A percentile compares a stretch with the other conserved stretches of the same genome.
phyloP scores from a whole-genome alignment of 1,140 invertebrate genomes.

The Lucilia cuprina region DNA sequence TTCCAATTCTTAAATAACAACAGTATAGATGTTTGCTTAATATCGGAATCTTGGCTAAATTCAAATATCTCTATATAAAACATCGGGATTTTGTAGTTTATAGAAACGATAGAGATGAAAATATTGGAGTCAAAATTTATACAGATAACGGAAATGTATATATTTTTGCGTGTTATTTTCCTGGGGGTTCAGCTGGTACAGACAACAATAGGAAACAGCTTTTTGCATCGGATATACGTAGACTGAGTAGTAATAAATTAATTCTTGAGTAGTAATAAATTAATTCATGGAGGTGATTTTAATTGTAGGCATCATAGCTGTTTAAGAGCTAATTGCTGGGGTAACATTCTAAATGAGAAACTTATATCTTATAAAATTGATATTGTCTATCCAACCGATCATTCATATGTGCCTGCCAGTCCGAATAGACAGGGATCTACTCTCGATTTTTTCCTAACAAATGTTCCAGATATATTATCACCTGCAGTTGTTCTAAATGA shows the following conservation, averaged over 20 bases:
- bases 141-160: neutral
- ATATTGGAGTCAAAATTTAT: neutral
- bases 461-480: neutral
- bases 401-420: neutral
- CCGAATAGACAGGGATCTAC: neutral
- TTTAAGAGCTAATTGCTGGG: neutral
- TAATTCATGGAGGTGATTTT: no score
- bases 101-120: neutral
- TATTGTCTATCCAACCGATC: neutral
- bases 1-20: no score
- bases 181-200: neutral
- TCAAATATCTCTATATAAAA: neutral
- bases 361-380: neutral
- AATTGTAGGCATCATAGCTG: neutral
- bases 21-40: no score
- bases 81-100: neutral
- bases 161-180: neutral
- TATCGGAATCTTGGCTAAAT: no score
- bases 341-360: neutral
- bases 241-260: neutral
- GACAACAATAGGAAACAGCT: neutral
- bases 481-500: no score
- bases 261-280: no score
- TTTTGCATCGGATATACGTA: neutral
- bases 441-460: slow-evolving; percentile 4